A percentile compares a stretch with the other conserved stretches of the same genome.
Evolutionary conservation across 2,113 vertebrate species (phyloP).

Genomic region (Falcunculus frontatus): DNA sequence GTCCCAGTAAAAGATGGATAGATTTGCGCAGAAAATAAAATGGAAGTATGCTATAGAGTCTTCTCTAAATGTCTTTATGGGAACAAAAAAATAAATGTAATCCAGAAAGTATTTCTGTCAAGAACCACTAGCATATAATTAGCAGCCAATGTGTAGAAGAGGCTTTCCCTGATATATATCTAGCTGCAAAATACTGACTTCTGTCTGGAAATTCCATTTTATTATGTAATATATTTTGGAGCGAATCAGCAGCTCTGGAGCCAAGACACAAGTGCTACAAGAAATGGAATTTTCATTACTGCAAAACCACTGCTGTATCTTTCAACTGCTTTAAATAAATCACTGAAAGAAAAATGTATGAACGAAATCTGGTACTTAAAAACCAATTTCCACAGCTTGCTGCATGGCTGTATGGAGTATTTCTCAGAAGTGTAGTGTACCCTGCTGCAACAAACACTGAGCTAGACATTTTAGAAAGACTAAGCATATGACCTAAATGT

Average conservation of each 20-base stretch:
- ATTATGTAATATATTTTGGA: constrained; percentile 63
- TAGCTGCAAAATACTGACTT: constrained; percentile 35
- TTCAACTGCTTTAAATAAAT: constrained; percentile 51
- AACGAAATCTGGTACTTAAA: background rate
- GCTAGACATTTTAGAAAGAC: background rate
- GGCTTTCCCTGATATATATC: constrained; percentile 27
- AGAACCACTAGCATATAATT: constrained; percentile 41
- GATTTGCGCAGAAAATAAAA: background rate
- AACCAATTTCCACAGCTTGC: background rate
- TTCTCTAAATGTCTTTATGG: constrained; percentile 28
- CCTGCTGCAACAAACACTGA: background rate
- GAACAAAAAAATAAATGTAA: constrained; percentile 38
- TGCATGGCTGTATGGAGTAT: background rate
- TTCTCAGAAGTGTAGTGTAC: background rate
- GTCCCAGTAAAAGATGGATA: background rate
- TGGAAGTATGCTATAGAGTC: background rate
- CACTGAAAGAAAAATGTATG: constrained; percentile 19
- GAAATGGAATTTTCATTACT: constrained; percentile 68
- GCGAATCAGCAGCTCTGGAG: background rate
- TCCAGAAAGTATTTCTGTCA: constrained; percentile 44
- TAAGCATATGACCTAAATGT: background rate
- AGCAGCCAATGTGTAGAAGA: constrained; percentile 26
- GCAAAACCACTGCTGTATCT: constrained; percentile 41
- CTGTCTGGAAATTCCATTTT: constrained; percentile 68
- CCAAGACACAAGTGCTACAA: constrained; percentile 47